phyloP scores from a whole-genome alignment of 2,113 vertebrate species.

The Calypte anna region DNA sequence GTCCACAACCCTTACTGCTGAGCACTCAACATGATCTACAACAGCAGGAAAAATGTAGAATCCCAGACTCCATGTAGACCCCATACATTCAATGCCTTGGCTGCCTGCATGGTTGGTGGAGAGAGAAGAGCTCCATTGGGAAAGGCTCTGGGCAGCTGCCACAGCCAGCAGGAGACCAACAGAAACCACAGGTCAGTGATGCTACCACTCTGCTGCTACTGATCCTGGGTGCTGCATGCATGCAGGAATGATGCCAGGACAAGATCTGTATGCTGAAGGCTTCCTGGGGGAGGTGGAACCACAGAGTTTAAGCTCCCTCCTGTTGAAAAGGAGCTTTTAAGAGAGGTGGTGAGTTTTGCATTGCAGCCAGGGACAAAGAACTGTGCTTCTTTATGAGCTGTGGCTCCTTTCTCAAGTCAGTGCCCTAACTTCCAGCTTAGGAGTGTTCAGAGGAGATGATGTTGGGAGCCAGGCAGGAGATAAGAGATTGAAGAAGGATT shows the following conservation, averaged over 20 bases:
- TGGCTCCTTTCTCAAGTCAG: background rate
- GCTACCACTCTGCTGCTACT: accelerated
- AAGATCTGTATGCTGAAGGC: background rate
- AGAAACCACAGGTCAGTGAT: background rate
- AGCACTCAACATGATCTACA: accelerated
- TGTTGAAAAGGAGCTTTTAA: background rate
- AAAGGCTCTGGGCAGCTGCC: background rate
- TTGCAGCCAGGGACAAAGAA: background rate
- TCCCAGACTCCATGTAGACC: background rate
- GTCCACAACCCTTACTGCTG: background rate
- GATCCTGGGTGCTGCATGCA: background rate
- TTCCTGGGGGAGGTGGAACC: background rate
- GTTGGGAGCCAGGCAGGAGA: background rate
- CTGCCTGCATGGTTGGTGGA: accelerated
- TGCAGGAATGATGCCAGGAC: background rate
- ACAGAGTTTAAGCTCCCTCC: background rate
- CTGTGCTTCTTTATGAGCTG: background rate
- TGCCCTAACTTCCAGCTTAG: background rate
- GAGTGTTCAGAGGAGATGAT: background rate
- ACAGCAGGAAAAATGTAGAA: background rate
- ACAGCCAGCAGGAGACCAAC: background rate
- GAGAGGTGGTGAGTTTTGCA: background rate
- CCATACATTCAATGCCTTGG: accelerated
- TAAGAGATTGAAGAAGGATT: background rate
- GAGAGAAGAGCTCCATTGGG: background rate